Evolutionary conservation across 1,140 invertebrate genomes (phyloP).

Genomic region (Coptotermes formosanus): DNA sequence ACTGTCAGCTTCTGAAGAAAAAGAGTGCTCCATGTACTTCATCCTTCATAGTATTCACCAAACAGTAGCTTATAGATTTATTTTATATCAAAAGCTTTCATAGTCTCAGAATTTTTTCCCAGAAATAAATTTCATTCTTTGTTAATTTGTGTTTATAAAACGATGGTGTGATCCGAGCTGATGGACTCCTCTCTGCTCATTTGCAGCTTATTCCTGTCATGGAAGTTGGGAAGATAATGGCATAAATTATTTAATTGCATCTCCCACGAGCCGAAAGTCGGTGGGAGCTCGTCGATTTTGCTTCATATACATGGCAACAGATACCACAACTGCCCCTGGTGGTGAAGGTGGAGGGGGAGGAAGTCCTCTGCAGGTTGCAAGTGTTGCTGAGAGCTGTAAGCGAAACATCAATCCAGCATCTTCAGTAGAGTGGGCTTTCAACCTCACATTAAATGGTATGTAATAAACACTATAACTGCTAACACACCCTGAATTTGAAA

Average conservation of each 20-base stretch:
- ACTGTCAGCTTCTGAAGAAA: no score
- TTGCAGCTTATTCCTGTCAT: constrained; percentile 80
- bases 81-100: no score
- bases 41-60: no score
- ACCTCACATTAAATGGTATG: constrained; percentile 28
- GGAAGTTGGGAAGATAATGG: constrained; percentile 72
- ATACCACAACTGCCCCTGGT: not conserved
- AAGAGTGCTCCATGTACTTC: no score
- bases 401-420: constrained; percentile 22
- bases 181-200: not conserved
- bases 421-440: constrained; percentile 26
- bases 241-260: constrained; percentile 74
- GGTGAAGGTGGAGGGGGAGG: not conserved
- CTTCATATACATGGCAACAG: constrained; percentile 53
- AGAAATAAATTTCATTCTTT: no score
- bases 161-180: no score
- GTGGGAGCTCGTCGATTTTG: constrained; percentile 54
- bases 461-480: not conserved
- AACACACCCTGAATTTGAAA: not conserved
- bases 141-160: no score
- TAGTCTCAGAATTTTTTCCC: no score
- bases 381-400: constrained; percentile 27
- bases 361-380: constrained; percentile 18
- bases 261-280: constrained; percentile 58
- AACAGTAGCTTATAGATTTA: no score